Evolutionary conservation across 1,140 invertebrate species (phyloP).

Genomic region (Trinorchestia longiramus): DNA sequence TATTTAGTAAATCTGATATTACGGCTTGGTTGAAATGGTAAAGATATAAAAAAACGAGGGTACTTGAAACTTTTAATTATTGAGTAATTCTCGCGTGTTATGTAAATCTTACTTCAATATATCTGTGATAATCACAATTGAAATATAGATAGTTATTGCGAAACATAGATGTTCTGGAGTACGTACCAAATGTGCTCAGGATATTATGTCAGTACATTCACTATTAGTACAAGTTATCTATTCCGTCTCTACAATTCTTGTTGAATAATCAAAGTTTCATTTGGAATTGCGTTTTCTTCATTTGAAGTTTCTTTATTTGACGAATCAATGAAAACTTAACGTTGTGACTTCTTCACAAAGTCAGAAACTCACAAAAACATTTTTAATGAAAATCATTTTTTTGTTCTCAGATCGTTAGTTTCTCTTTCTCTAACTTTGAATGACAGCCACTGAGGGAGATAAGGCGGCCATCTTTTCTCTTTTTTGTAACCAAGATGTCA

Average conservation of each 20-base stretch:
- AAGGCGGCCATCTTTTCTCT: neutral
- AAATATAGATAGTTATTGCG: too few species aligned
- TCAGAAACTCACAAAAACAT: neutral
- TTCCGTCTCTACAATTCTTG: too few species aligned
- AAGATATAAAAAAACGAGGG: too few species aligned
- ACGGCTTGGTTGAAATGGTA: too few species aligned
- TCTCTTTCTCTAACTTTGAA: neutral
- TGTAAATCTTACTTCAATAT: too few species aligned
- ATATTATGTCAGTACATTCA: neutral
- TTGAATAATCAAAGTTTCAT: neutral
- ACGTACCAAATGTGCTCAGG: neutral
- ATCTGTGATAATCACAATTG: too few species aligned
- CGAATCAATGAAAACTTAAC: neutral
- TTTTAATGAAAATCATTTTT: neutral
- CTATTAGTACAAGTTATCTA: neutral
- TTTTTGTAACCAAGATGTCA: neutral
- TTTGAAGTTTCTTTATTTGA: neutral
- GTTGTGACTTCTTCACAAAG: neutral
- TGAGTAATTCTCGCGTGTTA: too few species aligned
- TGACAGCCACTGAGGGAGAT: neutral
- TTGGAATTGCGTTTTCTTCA: neutral
- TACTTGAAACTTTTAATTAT: too few species aligned
- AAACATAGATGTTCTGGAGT: too few species aligned
- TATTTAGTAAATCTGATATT: too few species aligned
- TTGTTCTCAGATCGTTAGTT: neutral